phyloP scores from a whole-genome alignment of 2,888 invertebrate species.

The Tanypteryx hageni region DNA sequence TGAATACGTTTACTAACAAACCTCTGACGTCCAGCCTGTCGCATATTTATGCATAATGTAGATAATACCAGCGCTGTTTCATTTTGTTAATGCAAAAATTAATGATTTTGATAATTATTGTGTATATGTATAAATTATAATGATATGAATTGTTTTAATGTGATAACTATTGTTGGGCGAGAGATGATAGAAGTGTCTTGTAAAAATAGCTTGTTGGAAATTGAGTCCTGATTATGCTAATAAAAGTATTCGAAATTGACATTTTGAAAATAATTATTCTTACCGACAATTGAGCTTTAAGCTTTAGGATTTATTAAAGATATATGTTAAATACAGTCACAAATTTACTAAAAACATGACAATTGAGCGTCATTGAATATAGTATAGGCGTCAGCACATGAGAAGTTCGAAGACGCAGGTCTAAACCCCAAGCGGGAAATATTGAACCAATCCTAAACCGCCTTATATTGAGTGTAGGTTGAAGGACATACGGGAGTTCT shows the following conservation, averaged over 20 bases:
- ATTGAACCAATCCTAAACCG: constrained; percentile 62
- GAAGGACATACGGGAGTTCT: constrained; percentile 64
- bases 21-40: neutral
- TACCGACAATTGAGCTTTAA: neutral
- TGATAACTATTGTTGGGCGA: constrained; percentile 33
- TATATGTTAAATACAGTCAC: neutral
- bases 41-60: constrained; percentile 13
- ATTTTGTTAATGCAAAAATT: neutral
- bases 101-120: constrained; percentile 39
- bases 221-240: constrained; percentile 27
- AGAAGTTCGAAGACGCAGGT: constrained; percentile 61
- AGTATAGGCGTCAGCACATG: constrained; percentile 62
- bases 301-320: too few species aligned
- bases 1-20: neutral
- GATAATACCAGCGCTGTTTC: constrained; percentile 37
- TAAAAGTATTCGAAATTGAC: constrained; percentile 30
- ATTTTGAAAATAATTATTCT: neutral
- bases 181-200: neutral
- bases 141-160: constrained; percentile 23
- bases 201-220: constrained; percentile 50
- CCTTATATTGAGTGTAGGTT: constrained; percentile 64
- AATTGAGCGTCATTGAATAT: constrained; percentile 42
- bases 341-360: constrained; percentile 9
- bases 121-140: constrained; percentile 13
- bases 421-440: constrained; percentile 63